Percentiles rank a stretch among this genome's conserved stretches.
Evolutionary conservation across 2,888 invertebrate genomes (phyloP).

Genomic region (Camptogramma bilineatum): DNA sequence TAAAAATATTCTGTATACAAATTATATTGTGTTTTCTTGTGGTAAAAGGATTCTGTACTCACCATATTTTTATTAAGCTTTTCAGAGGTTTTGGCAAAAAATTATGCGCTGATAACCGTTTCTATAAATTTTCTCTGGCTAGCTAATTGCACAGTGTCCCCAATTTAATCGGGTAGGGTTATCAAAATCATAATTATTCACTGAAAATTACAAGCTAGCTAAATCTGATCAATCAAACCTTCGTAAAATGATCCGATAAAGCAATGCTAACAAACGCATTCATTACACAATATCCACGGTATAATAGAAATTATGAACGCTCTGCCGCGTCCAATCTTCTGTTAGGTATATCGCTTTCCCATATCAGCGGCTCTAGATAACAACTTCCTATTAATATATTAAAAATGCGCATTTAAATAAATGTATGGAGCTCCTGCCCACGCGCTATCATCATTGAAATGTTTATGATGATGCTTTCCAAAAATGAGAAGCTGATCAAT

Average conservation of each 20-base stretch:
- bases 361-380: constrained; percentile 30
- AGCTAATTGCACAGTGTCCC: neutral
- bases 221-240: neutral
- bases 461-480: constrained; percentile 15
- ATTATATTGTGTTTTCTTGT: neutral
- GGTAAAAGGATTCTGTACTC: neutral
- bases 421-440: constrained; percentile 30
- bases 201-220: neutral
- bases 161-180: neutral
- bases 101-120: neutral
- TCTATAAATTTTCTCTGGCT: neutral
- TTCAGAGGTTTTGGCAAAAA: no score
- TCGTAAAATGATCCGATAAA: constrained; percentile 17
- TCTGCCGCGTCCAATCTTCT: constrained; percentile 52
- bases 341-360: constrained; percentile 36
- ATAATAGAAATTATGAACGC: constrained; percentile 48
- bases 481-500: constrained; percentile 11
- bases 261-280: constrained; percentile 21
- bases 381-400: constrained; percentile 42
- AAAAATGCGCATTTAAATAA: constrained; percentile 34
- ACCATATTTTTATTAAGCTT: no score
- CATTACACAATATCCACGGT: constrained; percentile 20
- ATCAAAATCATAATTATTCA: neutral
- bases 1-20: neutral
- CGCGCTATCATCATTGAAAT: constrained; percentile 11